A percentile compares a stretch with the other conserved stretches of the same genome.
Evolutionary conservation across 2,797 vertebrate genomes (phyloP).

Genomic region (Cyprinodon diabolis): DNA sequence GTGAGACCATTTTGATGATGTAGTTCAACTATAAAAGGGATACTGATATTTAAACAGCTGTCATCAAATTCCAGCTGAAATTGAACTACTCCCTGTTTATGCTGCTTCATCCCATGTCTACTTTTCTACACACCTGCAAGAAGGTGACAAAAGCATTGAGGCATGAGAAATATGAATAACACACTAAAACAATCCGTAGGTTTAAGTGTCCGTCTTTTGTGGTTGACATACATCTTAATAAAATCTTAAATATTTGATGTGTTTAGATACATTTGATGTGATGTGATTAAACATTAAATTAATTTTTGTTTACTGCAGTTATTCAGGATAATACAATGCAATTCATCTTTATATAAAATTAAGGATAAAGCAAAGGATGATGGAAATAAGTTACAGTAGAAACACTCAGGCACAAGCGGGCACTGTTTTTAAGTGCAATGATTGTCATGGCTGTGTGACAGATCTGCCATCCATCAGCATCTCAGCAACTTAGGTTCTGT

Average conservation of each 20-base stretch:
- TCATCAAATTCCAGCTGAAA: constrained; percentile 35
- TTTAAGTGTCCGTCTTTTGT: too few species aligned
- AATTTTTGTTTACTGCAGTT: background rate
- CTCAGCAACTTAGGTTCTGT: background rate
- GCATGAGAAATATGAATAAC: constrained; percentile 36
- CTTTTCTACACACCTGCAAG: constrained; percentile 28
- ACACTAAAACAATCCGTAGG: too few species aligned
- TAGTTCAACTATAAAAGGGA: constrained; percentile 28
- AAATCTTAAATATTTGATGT: too few species aligned
- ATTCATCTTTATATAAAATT: background rate
- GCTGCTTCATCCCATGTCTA: constrained; percentile 28
- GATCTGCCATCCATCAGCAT: background rate
- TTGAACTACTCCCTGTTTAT: constrained; percentile 11
- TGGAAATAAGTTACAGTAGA: background rate
- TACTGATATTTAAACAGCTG: constrained; percentile 40
- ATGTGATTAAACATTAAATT: background rate
- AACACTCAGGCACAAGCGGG: background rate
- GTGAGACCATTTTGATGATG: constrained; percentile 36
- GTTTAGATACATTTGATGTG: background rate
- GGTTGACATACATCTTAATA: too few species aligned
- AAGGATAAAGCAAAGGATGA: background rate
- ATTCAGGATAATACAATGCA: background rate
- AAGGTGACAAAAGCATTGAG: constrained; percentile 30
- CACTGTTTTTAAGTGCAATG: background rate
- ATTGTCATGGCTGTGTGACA: background rate